phyloP scores from a whole-genome alignment of 2,797 vertebrate genomes.

The Limnodromus scolopaceus region DNA sequence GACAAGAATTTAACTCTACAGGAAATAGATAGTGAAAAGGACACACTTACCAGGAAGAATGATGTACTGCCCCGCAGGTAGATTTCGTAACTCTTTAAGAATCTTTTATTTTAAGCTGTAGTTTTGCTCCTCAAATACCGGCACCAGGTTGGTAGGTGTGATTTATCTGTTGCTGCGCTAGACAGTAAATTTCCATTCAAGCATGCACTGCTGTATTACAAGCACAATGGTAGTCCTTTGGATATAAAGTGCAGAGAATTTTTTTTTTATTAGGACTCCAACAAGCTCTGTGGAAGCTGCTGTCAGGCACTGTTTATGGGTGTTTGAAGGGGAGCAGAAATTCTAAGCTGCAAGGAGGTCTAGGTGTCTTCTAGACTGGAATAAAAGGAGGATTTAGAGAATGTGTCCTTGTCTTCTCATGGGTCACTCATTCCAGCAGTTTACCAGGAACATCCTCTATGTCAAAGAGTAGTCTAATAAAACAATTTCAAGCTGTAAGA shows the following conservation, averaged over 20 bases:
- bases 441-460: neutral
- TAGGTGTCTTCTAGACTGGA: neutral
- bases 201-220: neutral
- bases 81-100: neutral
- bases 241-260: neutral
- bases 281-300: neutral
- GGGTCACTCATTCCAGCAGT: neutral
- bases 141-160: neutral
- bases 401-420: neutral
- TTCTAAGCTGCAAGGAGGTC: neutral
- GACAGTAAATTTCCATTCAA: neutral
- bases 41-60: neutral
- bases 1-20: neutral
- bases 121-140: neutral
- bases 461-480: neutral
- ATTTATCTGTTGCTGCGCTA: neutral
- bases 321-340: neutral
- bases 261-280: neutral
- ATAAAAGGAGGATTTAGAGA: neutral
- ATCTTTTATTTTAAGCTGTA: neutral
- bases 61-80: neutral
- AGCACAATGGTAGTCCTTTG: neutral
- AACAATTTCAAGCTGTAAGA: neutral
- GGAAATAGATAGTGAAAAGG: neutral
- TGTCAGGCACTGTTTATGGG: neutral